These are phyloP conservation scores for Resseliella maxima DNA, from an alignment of 2,888 invertebrate genomes.

Conservation along the genomic window DNA sequence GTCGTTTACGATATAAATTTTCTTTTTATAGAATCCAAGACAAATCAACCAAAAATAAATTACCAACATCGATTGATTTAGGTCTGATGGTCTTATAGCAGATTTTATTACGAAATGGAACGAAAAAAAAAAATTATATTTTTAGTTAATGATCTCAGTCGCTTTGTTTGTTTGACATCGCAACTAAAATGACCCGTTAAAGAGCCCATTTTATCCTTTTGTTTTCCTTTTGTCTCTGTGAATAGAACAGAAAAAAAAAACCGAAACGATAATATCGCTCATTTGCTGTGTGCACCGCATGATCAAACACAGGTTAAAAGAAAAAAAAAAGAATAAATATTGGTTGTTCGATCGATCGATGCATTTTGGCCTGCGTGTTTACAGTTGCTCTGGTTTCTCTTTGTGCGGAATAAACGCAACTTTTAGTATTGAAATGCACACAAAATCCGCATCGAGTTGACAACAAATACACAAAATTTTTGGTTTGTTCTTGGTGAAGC, in stretches of 20 bases:
- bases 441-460: constrained; percentile 3
- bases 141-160: neutral
- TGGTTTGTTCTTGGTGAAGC: neutral
- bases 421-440: neutral
- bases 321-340: neutral
- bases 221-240: neutral
- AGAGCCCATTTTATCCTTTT: neutral
- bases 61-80: constrained; percentile 24
- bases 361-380: neutral
- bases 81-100: neutral
- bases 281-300: constrained; percentile 34
- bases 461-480: constrained; percentile 35
- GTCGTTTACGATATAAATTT: neutral
- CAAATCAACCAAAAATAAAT: constrained; percentile 18
- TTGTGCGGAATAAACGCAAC: constrained; percentile 17
- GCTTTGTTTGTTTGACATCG: neutral
- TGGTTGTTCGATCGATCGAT: constrained; percentile 8
- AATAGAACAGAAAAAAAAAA: neutral
- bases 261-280: constrained; percentile 16
- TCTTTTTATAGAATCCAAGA: neutral
- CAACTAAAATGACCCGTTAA: constrained; percentile 41
- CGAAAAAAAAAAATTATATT: neutral
- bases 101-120: neutral
- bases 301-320: constrained; percentile 21
- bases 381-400: constrained; percentile 38